Conservation (phyloP, 1,140 invertebrate species). For the Drosophila burlai region DNA sequence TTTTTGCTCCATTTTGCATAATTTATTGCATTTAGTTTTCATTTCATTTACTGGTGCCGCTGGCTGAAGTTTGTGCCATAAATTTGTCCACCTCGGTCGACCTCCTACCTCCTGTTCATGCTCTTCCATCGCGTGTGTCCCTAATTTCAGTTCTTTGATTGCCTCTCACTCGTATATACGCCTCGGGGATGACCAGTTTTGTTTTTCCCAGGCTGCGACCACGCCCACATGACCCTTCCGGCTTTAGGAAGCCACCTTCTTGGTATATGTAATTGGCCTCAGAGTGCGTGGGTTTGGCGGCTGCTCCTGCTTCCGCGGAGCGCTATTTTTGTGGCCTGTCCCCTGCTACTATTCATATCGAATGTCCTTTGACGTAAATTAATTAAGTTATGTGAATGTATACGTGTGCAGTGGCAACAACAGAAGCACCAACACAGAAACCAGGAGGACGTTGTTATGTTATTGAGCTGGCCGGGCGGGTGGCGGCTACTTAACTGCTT, state of each 20-base stretch:
- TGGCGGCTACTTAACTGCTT: constrained; percentile 55
- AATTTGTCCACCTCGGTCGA: constrained; percentile 34
- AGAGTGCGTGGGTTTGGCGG: constrained; percentile 27
- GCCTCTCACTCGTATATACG: constrained; percentile 7
- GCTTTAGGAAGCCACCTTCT: constrained; percentile 15
- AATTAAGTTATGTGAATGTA: constrained; percentile 75
- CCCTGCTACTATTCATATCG: constrained; percentile 58
- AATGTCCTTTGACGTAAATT: constrained; percentile 81
- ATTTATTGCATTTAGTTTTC: constrained; percentile 78
- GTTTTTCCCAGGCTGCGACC: constrained; percentile 10
- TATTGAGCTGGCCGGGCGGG: neutral
- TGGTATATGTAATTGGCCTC: constrained; percentile 21
- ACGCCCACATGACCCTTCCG: constrained; percentile 33
- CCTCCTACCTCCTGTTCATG: neutral
- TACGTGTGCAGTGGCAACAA: constrained; percentile 10
- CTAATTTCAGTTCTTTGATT: constrained; percentile 78
- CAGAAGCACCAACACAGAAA: too few species aligned
- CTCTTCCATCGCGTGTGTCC: constrained; percentile 70
- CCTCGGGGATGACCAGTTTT: constrained; percentile 20
- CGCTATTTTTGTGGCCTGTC: constrained; percentile 58
- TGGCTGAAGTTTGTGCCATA: constrained; percentile 48
- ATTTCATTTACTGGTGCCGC: constrained; percentile 35
- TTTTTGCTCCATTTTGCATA: constrained; percentile 62
- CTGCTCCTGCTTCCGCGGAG: neutral
- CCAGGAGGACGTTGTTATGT: neutral